Percentiles rank a stretch among this genome's conserved stretches.
phyloP scores from a whole-genome alignment of 1,140 invertebrate species.

The Maniola jurtina region DNA sequence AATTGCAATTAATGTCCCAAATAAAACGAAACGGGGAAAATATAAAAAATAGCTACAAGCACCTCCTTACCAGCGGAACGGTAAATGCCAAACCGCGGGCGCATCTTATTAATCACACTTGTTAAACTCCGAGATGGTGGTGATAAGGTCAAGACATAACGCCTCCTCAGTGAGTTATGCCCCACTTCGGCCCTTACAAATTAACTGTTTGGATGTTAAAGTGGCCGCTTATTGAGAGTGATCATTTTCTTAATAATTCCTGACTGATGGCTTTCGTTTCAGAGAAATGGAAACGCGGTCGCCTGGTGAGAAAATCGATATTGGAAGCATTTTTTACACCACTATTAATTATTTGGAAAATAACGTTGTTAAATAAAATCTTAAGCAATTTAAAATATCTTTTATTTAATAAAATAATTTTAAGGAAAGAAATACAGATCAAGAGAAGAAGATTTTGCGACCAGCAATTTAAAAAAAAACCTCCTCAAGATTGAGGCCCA shows the following conservation, averaged over 20 bases:
- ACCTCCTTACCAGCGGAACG: constrained; percentile 33
- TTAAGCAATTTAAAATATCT: too few species aligned
- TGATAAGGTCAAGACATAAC: constrained; percentile 59
- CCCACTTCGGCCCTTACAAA: constrained; percentile 45
- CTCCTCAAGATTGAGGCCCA: too few species aligned
- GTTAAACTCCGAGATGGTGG: constrained; percentile 51
- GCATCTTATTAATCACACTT: constrained; percentile 59
- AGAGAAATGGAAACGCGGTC: constrained; percentile 2
- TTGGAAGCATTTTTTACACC: not conserved
- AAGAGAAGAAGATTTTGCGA: too few species aligned
- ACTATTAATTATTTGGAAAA: too few species aligned
- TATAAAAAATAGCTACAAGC: constrained; percentile 31
- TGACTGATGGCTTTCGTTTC: not conserved
- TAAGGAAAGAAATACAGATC: too few species aligned
- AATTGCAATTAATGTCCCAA: not conserved
- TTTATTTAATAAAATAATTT: too few species aligned
- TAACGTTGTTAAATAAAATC: too few species aligned
- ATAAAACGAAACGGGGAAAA: not conserved
- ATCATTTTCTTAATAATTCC: constrained; percentile 1
- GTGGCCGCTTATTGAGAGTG: not conserved
- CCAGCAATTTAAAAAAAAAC: too few species aligned
- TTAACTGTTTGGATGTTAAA: constrained; percentile 55
- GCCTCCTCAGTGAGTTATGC: constrained; percentile 48
- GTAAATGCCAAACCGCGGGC: constrained; percentile 42
- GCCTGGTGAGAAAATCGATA: not conserved